A percentile compares a stretch with the other conserved stretches of the same genome.
These are phyloP conservation scores for Boleophthalmus pectinirostris DNA, from an alignment of 2,113 vertebrate species.

Conservation along the genomic window DNA sequence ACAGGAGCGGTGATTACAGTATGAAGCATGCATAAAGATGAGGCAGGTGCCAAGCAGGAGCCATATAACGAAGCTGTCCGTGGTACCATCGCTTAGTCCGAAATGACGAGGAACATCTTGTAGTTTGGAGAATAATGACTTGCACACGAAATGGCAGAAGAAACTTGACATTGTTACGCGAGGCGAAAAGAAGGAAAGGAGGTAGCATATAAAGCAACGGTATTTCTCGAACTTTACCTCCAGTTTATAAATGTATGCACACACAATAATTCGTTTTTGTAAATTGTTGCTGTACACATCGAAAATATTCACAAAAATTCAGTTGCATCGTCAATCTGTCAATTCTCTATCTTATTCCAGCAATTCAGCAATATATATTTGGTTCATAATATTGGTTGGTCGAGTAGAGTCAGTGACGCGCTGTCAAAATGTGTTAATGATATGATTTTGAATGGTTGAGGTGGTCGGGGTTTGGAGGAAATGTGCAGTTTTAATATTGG, in stretches of 20 bases:
- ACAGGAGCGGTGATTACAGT: slow-evolving; percentile 6
- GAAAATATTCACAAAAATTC: not conserved
- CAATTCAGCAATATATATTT: slow-evolving; percentile 5
- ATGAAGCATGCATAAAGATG: slow-evolving; percentile 3
- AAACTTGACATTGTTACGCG: not conserved
- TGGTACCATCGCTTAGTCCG: slow-evolving; percentile 1
- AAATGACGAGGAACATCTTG: slow-evolving; percentile 19
- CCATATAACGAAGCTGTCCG: slow-evolving; percentile 9
- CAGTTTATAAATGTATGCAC: not conserved
- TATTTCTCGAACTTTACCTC: not conserved
- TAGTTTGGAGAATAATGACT: slow-evolving; percentile 12
- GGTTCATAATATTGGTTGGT: not conserved
- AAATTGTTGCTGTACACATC: not conserved
- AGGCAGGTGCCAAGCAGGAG: not conserved
- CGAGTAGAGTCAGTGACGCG: not conserved
- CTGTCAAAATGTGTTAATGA: slow-evolving; percentile 3
- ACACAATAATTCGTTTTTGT: not conserved
- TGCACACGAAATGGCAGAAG: not conserved
- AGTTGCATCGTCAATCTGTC: not conserved
- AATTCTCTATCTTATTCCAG: not conserved
- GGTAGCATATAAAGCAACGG: not conserved
- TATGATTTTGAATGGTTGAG: not conserved
- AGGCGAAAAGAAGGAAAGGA: not conserved
- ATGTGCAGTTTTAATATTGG: not conserved
- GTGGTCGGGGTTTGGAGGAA: not conserved